A percentile compares a stretch with the other conserved stretches of the same genome.
These are phyloP conservation scores for Drosophila percnosoma DNA, from an alignment of 2,888 invertebrate genomes.

Conservation along the genomic window DNA sequence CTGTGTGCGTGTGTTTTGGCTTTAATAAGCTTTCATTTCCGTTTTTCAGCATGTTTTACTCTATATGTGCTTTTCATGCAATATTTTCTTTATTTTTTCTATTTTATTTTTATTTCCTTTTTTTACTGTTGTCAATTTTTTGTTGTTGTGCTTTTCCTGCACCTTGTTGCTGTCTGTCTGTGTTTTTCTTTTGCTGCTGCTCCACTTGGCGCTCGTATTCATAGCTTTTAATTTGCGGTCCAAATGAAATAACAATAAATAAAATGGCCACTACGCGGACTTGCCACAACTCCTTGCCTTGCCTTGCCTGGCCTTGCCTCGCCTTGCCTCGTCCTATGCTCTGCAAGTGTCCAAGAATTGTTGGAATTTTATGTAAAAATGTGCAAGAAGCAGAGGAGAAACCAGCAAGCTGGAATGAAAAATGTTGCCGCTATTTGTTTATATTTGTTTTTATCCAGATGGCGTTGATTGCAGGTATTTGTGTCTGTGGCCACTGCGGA, in stretches of 20 bases:
- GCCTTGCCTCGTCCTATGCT: slow-evolving; percentile 15
- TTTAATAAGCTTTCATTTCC: slow-evolving; percentile 78
- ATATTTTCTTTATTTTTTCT: slow-evolving; percentile 4
- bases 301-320: slow-evolving; percentile 12
- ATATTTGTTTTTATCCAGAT: slow-evolving; percentile 79
- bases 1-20: slow-evolving; percentile 54
- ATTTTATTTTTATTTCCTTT: slow-evolving; percentile 25
- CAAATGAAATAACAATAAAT: slow-evolving; percentile 79
- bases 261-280: slow-evolving; percentile 66
- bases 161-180: slow-evolving; percentile 43
- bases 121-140: slow-evolving; percentile 49
- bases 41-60: slow-evolving; percentile 70
- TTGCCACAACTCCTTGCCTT: slow-evolving; percentile 1
- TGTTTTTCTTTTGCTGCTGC: slow-evolving; percentile 32
- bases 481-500: slow-evolving; percentile 56
- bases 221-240: slow-evolving; percentile 80
- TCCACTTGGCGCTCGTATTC: slow-evolving; percentile 72
- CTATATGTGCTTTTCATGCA: slow-evolving; percentile 21
- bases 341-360: slow-evolving; percentile 53
- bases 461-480: slow-evolving; percentile 78
- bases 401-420: slow-evolving; percentile 17
- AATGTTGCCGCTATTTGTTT: slow-evolving; percentile 68
- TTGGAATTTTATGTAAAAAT: slow-evolving; percentile 73
- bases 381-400: slow-evolving; percentile 16
- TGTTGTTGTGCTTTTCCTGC: slow-evolving; percentile 33